Percentiles rank a stretch among this genome's conserved stretches.
These are phyloP conservation scores for Orthonyx spaldingii DNA, from an alignment of 2,113 vertebrate genomes.

Conservation along the genomic window DNA sequence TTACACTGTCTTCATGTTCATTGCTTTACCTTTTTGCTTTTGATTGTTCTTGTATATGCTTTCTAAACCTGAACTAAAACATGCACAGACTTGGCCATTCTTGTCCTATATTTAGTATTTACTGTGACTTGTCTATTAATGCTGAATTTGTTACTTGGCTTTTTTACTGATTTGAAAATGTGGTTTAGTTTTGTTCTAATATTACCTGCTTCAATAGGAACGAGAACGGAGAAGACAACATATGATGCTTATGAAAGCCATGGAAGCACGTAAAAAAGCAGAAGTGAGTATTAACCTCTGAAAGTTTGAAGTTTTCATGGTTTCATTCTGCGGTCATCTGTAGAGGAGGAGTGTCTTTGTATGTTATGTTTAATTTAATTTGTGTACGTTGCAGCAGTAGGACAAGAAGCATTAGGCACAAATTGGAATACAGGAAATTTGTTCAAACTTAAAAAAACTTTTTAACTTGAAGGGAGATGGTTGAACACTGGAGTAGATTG, in stretches of 20 bases:
- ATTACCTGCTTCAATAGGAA: conserved; percentile 81
- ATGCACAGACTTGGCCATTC: conserved; percentile 81
- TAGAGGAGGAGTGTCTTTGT: not conserved
- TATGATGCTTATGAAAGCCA: conserved; percentile 93
- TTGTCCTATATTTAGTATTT: conserved; percentile 82
- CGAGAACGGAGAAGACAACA: conserved; percentile 90
- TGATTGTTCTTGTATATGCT: conserved; percentile 81
- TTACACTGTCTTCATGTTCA: conserved; percentile 84
- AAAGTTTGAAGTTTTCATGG: not conserved
- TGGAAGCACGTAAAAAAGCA: conserved; percentile 92
- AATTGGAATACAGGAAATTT: not conserved
- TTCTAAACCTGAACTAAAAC: conserved; percentile 82
- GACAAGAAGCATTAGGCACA: not conserved
- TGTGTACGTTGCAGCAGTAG: not conserved
- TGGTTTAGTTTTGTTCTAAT: conserved; percentile 65
- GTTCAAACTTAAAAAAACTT: not conserved
- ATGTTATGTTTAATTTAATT: not conserved
- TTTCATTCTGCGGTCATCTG: not conserved
- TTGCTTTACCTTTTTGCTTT: conserved; percentile 85
- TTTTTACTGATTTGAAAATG: conserved; percentile 17
- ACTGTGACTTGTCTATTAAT: conserved; percentile 79
- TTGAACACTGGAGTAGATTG: not conserved
- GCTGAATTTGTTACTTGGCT: conserved; percentile 74
- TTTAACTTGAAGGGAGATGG: not conserved
- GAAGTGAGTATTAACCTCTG: conserved; percentile 78